Conservation (phyloP, 2,888 invertebrate genomes). For the Drosophila neutralis region DNA sequence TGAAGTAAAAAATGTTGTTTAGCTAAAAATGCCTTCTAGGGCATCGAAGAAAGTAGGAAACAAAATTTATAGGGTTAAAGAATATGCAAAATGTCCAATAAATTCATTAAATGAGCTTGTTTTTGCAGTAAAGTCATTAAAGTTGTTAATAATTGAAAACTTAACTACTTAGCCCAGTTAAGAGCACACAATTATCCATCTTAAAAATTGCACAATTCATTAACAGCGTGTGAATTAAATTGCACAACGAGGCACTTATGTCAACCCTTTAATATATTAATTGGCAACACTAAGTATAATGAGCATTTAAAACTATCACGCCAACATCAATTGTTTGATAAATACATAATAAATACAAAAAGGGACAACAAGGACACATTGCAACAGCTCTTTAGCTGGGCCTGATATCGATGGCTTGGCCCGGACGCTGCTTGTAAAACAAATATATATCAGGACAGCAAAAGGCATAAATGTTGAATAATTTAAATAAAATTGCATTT, state of each 20-base stretch:
- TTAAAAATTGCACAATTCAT: background rate
- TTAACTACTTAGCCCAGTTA: background rate
- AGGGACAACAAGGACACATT: constrained; percentile 15
- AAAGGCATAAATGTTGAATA: constrained; percentile 72
- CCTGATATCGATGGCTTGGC: constrained; percentile 11
- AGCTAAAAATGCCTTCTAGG: background rate
- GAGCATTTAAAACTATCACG: constrained; percentile 68
- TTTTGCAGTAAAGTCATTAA: background rate
- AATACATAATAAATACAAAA: constrained; percentile 47
- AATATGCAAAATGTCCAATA: too few species aligned
- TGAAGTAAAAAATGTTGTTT: background rate
- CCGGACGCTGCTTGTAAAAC: constrained; percentile 44
- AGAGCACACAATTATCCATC: background rate
- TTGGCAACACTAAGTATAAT: constrained; percentile 56
- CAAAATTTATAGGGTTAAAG: too few species aligned
- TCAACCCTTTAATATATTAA: constrained; percentile 63
- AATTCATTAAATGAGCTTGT: background rate
- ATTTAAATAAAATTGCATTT: constrained; percentile 80
- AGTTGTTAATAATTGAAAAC: background rate
- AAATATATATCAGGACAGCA: constrained; percentile 61
- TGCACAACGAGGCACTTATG: constrained; percentile 13
- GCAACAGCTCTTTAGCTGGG: constrained; percentile 10
- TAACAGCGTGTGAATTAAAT: background rate
- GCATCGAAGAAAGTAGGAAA: background rate
- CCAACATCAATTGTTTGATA: constrained; percentile 57